Evolutionary conservation across 2,113 vertebrate species (phyloP).

Genomic region (Nanger granti): DNA sequence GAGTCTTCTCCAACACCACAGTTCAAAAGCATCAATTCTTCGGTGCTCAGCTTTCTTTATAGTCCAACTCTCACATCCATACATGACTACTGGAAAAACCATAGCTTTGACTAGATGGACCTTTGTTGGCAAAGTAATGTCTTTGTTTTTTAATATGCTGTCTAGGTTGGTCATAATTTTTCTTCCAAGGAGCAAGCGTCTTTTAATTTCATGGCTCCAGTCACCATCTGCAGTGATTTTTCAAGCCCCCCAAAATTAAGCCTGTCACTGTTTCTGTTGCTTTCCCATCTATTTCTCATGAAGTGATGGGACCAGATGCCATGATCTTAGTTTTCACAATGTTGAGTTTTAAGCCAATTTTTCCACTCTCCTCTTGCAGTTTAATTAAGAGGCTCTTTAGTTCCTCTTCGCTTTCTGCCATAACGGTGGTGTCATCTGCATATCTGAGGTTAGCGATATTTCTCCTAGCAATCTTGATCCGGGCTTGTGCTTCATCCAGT

Average conservation of each 20-base stretch:
- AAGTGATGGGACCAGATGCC: neutral
- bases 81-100: neutral
- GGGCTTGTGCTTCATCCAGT: neutral
- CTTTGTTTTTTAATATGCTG: neutral
- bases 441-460: neutral
- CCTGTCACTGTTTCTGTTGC: neutral
- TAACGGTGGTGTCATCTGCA: neutral
- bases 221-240: neutral
- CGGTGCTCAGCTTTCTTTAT: neutral
- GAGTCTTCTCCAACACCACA: neutral
- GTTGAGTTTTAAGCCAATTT: neutral
- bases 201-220: neutral
- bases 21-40: neutral
- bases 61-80: neutral
- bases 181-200: neutral
- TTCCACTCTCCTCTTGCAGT: neutral
- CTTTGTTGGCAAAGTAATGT: neutral
- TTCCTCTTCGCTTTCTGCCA: neutral
- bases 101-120: neutral
- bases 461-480: neutral
- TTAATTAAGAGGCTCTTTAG: neutral
- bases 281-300: neutral
- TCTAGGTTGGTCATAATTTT: neutral
- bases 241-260: neutral
- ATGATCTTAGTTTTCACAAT: neutral